A percentile compares a stretch with the other conserved stretches of the same genome.
phyloP scores from a whole-genome alignment of 2,888 invertebrate species.

The Polydrusus cervinus region DNA sequence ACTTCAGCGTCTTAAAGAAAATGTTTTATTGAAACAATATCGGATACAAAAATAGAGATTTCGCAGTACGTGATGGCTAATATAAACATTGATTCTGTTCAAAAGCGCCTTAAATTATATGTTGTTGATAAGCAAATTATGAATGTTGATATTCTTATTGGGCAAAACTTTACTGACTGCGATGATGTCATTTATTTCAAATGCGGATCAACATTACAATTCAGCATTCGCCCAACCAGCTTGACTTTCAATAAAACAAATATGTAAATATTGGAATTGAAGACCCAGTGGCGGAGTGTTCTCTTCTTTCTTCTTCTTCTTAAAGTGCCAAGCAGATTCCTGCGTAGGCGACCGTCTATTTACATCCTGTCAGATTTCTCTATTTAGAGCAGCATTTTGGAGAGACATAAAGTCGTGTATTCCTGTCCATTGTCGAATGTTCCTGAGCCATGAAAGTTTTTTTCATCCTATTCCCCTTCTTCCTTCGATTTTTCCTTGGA shows the following conservation, averaged over 20 bases:
- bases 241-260: conserved; percentile 31
- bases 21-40: conserved; percentile 1
- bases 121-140: neutral
- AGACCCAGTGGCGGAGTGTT: conserved; percentile 29
- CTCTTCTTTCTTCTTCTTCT: too few relatives aligned
- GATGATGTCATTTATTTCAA: conserved; percentile 28
- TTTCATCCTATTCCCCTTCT: too few relatives aligned
- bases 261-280: conserved; percentile 30
- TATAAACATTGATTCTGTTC: conserved; percentile 20
- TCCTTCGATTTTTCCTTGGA: too few relatives aligned
- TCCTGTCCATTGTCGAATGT: too few relatives aligned
- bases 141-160: conserved; percentile 27
- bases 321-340: too few relatives aligned
- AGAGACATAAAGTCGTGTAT: too few relatives aligned
- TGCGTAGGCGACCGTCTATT: too few relatives aligned
- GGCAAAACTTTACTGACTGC: conserved; percentile 33
- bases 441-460: too few relatives aligned
- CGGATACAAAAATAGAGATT: conserved; percentile 13
- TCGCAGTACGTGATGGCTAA: conserved; percentile 21
- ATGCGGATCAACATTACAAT: neutral
- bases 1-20: neutral
- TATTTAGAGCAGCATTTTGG: too few relatives aligned
- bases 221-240: neutral
- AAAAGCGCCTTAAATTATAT: conserved; percentile 24
- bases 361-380: too few relatives aligned